phyloP scores from a whole-genome alignment of 2,888 invertebrate species.

The Ormyrus labotus region DNA sequence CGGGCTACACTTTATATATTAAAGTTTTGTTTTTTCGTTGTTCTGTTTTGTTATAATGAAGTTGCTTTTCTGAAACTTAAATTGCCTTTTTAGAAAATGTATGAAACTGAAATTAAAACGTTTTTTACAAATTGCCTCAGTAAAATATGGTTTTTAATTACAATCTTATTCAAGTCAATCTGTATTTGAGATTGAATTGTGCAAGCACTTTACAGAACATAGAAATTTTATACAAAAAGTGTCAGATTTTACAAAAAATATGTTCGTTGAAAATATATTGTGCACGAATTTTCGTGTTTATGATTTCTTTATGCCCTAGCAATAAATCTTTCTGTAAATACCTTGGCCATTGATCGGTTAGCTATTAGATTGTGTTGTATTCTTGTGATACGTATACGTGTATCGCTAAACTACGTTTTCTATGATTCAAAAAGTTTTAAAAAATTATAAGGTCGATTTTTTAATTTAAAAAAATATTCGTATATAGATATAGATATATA shows the following conservation, averaged over 20 bases:
- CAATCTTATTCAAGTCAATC: slow-evolving; percentile 12
- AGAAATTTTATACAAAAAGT: slow-evolving; percentile 40
- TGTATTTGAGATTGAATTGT: slow-evolving; percentile 20
- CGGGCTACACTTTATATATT: too few relatives aligned
- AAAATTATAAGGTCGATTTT: slow-evolving; percentile 40
- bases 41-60: neutral
- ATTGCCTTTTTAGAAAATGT: too few relatives aligned
- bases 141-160: slow-evolving; percentile 37
- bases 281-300: slow-evolving; percentile 34
- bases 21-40: neutral
- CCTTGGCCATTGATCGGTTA: slow-evolving; percentile 48
- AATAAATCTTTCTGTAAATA: slow-evolving; percentile 53
- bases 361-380: slow-evolving; percentile 47
- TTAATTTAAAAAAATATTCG: slow-evolving; percentile 48
- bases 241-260: slow-evolving; percentile 38
- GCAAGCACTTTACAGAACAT: slow-evolving; percentile 20
- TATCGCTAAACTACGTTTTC: slow-evolving; percentile 27
- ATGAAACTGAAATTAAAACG: slow-evolving; percentile 5
- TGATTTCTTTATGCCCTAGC: slow-evolving; percentile 9
- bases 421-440: slow-evolving; percentile 31
- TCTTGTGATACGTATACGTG: slow-evolving; percentile 37
- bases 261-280: slow-evolving; percentile 26
- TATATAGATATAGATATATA: slow-evolving; percentile 47
- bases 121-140: slow-evolving; percentile 27
- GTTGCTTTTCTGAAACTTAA: slow-evolving; percentile 20